Percentiles rank a stretch among this genome's conserved stretches.
These are phyloP conservation scores for Cheilosia soror DNA, from an alignment of 2,888 invertebrate species.

Conservation along the genomic window DNA sequence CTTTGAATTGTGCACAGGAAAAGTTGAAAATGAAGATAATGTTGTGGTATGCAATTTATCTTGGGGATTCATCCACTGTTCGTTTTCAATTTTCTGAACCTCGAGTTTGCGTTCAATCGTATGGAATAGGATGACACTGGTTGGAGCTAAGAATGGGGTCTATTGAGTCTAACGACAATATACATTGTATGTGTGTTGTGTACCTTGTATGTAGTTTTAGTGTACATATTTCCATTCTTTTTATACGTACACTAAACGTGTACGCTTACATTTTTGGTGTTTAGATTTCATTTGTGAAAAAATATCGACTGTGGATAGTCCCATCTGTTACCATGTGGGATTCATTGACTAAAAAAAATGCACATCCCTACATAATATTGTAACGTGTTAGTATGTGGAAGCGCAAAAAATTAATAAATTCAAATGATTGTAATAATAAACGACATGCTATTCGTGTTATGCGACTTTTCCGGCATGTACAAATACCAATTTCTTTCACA, in stretches of 20 bases:
- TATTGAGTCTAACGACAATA: constrained; percentile 30
- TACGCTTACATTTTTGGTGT: not conserved
- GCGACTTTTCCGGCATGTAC: too few relatives aligned
- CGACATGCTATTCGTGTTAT: too few relatives aligned
- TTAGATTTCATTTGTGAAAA: not conserved
- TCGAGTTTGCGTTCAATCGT: constrained; percentile 12
- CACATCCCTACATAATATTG: not conserved
- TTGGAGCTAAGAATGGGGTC: constrained; percentile 12
- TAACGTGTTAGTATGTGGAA: constrained; percentile 2
- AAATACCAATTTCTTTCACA: too few relatives aligned
- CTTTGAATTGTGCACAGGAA: constrained; percentile 15
- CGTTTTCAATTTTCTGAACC: constrained; percentile 48
- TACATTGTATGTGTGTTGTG: not conserved
- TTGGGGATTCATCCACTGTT: constrained; percentile 29
- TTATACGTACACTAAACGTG: constrained; percentile 5
- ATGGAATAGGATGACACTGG: constrained; percentile 22
- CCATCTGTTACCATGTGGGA: constrained; percentile 18
- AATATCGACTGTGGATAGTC: not conserved
- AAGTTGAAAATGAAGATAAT: constrained; percentile 28
- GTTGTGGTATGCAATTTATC: constrained; percentile 37
- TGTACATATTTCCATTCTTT: constrained; percentile 17
- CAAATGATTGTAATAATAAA: constrained; percentile 14
- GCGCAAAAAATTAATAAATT: constrained; percentile 23
- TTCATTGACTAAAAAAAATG: constrained; percentile 3
- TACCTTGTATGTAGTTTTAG: not conserved